A percentile compares a stretch with the other conserved stretches of the same genome.
Evolutionary conservation across 2,888 invertebrate species (phyloP).

Genomic region (Thera britannica): DNA sequence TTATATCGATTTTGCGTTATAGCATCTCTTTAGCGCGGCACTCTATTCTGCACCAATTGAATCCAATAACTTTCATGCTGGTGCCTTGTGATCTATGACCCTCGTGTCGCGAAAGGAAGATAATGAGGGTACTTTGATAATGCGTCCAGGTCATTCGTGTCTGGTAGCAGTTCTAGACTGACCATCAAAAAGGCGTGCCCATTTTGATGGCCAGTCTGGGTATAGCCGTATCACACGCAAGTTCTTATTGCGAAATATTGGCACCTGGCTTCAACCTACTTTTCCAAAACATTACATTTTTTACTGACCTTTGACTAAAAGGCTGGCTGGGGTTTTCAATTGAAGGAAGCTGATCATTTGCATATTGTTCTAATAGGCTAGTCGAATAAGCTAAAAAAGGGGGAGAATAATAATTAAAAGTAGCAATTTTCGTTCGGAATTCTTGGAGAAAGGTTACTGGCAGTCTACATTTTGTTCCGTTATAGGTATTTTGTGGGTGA

Average conservation of each 20-base stretch:
- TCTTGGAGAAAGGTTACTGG: no score
- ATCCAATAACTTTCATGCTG: neutral
- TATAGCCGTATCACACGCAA: slow-evolving; percentile 11
- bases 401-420: no score
- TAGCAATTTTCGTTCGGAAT: no score
- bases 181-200: neutral
- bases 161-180: neutral
- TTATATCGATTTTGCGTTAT: no score
- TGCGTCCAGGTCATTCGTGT: slow-evolving; percentile 4
- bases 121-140: slow-evolving; percentile 3
- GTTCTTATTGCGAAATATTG: neutral
- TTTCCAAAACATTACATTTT: neutral
- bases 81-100: neutral
- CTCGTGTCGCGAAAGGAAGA: neutral
- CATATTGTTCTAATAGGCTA: no score
- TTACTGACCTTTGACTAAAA: neutral
- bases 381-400: no score
- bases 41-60: no score
- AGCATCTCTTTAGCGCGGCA: no score
- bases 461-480: no score
- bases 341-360: no score
- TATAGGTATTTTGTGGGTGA: no score
- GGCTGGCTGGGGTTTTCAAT: no score
- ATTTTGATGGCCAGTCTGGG: neutral
- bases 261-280: neutral